These are phyloP conservation scores for Mantis religiosa DNA, from an alignment of 2,888 invertebrate genomes.

Conservation along the genomic window DNA sequence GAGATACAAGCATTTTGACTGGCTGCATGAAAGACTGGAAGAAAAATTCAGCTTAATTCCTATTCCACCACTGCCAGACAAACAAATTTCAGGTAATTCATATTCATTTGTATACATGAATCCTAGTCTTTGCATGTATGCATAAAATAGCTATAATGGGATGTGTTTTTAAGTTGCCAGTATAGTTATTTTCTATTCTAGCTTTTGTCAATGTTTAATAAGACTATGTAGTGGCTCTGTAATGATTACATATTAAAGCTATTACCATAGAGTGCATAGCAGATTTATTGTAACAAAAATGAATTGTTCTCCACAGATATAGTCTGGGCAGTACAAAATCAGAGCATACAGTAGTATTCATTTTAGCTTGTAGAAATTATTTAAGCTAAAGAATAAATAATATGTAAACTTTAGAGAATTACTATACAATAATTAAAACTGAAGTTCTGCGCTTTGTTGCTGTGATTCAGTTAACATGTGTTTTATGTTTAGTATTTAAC, in stretches of 20 bases:
- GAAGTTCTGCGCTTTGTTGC: too few relatives aligned
- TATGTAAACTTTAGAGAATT: background rate
- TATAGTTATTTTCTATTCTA: background rate
- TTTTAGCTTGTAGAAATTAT: background rate
- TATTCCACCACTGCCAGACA: slow-evolving; percentile 95
- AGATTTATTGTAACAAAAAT: background rate
- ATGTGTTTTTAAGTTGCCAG: background rate
- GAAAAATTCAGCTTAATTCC: slow-evolving; percentile 93
- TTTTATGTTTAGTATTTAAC: too few relatives aligned
- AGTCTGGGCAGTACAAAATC: background rate
- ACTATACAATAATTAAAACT: background rate
- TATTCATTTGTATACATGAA: background rate
- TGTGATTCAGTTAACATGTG: too few relatives aligned
- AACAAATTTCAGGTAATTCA: slow-evolving; percentile 77
- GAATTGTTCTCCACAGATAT: background rate
- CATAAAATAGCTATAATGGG: background rate
- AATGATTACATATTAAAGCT: background rate
- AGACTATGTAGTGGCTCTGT: background rate
- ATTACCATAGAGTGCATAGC: background rate
- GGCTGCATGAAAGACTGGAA: slow-evolving; percentile 90
- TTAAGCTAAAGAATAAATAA: background rate
- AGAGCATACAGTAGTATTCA: background rate
- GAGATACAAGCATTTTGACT: slow-evolving; percentile 98
- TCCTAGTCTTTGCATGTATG: background rate
- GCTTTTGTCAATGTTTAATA: background rate